Percentiles rank a stretch among this genome's conserved stretches.
phyloP scores from a whole-genome alignment of 2,113 vertebrate genomes.

The Gymnogyps californianus region DNA sequence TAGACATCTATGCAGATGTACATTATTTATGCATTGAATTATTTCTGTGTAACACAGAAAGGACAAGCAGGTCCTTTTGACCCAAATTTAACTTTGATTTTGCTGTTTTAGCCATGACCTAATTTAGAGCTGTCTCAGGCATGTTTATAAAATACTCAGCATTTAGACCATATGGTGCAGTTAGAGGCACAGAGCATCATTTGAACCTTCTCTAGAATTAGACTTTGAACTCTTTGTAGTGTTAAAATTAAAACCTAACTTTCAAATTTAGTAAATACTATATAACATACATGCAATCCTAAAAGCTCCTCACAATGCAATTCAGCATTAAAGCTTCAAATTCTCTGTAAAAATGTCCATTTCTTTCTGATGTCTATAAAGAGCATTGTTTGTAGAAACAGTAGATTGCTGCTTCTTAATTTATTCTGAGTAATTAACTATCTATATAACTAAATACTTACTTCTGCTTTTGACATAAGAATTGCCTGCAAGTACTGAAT shows the following conservation, averaged over 20 bases:
- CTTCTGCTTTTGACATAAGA: background rate
- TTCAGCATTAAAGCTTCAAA: background rate
- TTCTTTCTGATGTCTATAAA: background rate
- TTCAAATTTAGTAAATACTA: background rate
- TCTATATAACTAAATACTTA: background rate
- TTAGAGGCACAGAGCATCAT: background rate
- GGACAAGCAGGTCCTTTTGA: background rate
- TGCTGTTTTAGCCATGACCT: conserved; percentile 46
- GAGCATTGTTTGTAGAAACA: background rate
- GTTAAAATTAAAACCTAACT: background rate
- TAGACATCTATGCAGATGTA: background rate
- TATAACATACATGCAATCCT: background rate
- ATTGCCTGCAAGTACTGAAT: background rate
- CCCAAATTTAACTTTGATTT: conserved; percentile 28
- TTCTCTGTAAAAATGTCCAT: background rate
- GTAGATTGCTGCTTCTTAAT: background rate
- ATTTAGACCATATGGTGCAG: conserved; percentile 47
- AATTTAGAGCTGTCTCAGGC: conserved; percentile 35
- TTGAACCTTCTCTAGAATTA: conserved; percentile 1
- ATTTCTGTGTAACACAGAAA: background rate
- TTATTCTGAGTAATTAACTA: background rate
- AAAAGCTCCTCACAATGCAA: background rate
- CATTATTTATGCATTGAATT: conserved; percentile 32
- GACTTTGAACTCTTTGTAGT: background rate
- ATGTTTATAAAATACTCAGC: conserved; percentile 24